These are phyloP conservation scores for Mus pahari DNA, from an alignment of 2,113 vertebrate species.

Conservation along the genomic window DNA sequence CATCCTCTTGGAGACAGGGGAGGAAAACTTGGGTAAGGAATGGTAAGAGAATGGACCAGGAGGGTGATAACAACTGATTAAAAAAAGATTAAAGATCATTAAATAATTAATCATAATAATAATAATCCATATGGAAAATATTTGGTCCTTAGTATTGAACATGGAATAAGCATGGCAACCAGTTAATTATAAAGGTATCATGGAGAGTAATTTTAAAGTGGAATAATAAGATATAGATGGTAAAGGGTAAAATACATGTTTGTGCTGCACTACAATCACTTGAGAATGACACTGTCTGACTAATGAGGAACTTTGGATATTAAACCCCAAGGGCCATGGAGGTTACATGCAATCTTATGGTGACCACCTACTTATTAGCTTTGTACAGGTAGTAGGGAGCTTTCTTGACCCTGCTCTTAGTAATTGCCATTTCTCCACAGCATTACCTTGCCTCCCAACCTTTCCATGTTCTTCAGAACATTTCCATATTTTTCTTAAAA, in stretches of 20 bases:
- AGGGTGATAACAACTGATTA: too few relatives aligned
- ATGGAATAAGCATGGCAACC: background rate
- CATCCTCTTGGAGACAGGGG: too few relatives aligned
- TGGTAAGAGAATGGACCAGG: too few relatives aligned
- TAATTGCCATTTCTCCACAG: background rate
- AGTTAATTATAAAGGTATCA: background rate
- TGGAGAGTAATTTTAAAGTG: background rate
- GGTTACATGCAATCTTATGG: too few relatives aligned
- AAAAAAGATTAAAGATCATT: too few relatives aligned
- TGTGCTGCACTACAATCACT: background rate
- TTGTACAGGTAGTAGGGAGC: background rate
- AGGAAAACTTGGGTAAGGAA: too few relatives aligned
- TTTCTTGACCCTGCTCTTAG: background rate
- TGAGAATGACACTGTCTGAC: background rate
- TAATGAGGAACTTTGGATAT: background rate
- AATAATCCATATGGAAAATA: background rate
- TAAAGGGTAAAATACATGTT: background rate
- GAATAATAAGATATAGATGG: background rate
- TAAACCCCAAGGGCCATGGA: background rate
- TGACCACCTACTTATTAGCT: background rate
- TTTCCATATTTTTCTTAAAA: background rate
- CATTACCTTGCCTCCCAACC: background rate
- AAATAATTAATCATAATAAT: too few relatives aligned
- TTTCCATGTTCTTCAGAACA: background rate
- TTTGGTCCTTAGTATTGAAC: background rate